Conservation (phyloP, 2,797 vertebrate genomes). For the Paramormyrops hopkinsi region DNA sequence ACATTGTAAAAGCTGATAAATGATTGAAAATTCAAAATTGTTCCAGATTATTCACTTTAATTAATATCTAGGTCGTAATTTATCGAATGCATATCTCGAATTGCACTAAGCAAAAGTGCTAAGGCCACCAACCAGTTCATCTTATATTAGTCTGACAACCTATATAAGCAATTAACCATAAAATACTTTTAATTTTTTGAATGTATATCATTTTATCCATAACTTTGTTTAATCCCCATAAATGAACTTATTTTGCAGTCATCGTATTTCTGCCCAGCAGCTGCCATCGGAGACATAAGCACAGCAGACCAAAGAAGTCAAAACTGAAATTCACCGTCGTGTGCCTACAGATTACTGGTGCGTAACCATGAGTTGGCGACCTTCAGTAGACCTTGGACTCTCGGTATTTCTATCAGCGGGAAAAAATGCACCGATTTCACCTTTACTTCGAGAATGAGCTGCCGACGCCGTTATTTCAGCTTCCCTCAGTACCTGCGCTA, state of each 20-base stretch:
- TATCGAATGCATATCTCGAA: neutral
- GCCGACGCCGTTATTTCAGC: neutral
- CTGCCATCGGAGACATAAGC: neutral
- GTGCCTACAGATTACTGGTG: neutral
- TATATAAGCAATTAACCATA: neutral
- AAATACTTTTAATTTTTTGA: neutral
- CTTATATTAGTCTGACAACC: neutral
- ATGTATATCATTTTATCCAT: neutral
- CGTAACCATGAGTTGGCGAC: neutral
- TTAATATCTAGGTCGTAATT: neutral
- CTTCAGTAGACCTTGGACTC: neutral
- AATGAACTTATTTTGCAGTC: neutral
- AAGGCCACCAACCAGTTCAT: neutral
- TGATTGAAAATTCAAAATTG: neutral
- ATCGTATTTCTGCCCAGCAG: neutral
- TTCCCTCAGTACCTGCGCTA: neutral
- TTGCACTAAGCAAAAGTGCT: neutral
- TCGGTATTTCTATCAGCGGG: neutral
- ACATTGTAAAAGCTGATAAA: neutral
- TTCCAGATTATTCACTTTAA: neutral
- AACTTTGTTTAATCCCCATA: neutral
- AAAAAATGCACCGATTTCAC: neutral
- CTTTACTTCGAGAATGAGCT: neutral
- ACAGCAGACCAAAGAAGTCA: neutral
- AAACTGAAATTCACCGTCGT: neutral